phyloP scores from a whole-genome alignment of 2,888 invertebrate genomes.

The Caradrina kadenii region DNA sequence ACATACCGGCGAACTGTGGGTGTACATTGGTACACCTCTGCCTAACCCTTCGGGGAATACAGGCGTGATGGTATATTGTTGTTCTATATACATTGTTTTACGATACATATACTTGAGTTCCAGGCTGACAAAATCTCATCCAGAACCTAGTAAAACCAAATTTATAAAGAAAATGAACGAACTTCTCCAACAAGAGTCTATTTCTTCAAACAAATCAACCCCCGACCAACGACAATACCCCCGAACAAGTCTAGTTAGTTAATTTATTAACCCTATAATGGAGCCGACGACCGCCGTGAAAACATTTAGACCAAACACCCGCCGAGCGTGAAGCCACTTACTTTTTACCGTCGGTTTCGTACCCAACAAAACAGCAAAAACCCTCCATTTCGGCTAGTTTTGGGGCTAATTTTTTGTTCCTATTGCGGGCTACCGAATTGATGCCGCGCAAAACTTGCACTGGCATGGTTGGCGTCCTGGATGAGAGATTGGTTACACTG shows the following conservation, averaged over 20 bases:
- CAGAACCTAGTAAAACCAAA: too few relatives aligned
- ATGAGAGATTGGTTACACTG: too few relatives aligned
- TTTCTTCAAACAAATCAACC: background rate
- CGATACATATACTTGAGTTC: too few relatives aligned
- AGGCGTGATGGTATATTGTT: too few relatives aligned
- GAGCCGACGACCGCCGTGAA: constrained; percentile 32
- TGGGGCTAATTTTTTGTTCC: constrained; percentile 51
- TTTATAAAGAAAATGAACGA: background rate
- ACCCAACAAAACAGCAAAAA: constrained; percentile 49
- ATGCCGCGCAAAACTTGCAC: constrained; percentile 32
- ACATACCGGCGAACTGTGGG: too few relatives aligned
- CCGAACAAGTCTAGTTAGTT: constrained; percentile 15
- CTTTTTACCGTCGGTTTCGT: constrained; percentile 53
- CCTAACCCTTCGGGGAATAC: too few relatives aligned
- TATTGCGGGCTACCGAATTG: constrained; percentile 37
- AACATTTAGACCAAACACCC: constrained; percentile 48
- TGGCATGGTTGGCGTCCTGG: too few relatives aligned
- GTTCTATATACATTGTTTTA: too few relatives aligned
- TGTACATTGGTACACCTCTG: too few relatives aligned
- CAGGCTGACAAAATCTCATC: too few relatives aligned
- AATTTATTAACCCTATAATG: constrained; percentile 53
- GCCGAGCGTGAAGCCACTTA: constrained; percentile 49
- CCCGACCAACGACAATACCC: background rate
- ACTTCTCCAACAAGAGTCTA: background rate
- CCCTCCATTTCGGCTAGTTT: constrained; percentile 47